These are phyloP conservation scores for Euphonia xanthogaster DNA, from an alignment of 2,797 vertebrate genomes.

Conservation along the genomic window DNA sequence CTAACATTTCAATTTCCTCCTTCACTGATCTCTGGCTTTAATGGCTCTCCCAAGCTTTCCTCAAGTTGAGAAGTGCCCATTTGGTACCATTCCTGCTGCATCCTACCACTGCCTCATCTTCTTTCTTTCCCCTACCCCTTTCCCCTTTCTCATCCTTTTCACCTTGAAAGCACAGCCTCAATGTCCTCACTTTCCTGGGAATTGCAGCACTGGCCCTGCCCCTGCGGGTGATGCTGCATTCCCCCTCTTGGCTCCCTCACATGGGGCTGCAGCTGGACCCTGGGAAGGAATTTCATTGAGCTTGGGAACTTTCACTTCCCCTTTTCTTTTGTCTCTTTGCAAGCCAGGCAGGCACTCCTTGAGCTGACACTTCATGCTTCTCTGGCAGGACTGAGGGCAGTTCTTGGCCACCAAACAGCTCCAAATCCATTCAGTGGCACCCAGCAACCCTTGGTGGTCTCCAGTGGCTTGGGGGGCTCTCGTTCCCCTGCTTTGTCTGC, in stretches of 20 bases:
- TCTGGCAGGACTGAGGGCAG: background rate
- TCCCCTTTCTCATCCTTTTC: background rate
- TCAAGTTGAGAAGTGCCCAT: background rate
- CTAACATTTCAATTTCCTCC: background rate
- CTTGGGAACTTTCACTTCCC: background rate
- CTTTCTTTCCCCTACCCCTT: background rate
- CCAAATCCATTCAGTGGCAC: background rate
- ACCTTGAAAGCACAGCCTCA: background rate
- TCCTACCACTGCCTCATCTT: background rate
- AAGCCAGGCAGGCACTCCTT: background rate
- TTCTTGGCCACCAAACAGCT: background rate
- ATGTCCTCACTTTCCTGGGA: background rate
- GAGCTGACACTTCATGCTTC: background rate
- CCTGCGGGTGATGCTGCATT: rapidly evolving
- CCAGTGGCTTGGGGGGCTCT: background rate
- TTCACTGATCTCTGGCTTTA: constrained; percentile 25
- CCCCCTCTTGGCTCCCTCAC: background rate
- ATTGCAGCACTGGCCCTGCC: rapidly evolving
- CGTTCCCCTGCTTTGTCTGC: background rate
- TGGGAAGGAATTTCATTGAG: background rate
- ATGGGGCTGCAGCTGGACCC: background rate
- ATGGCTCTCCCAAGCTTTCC: background rate
- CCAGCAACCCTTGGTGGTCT: background rate
- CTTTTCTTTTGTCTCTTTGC: background rate
- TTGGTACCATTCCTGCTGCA: background rate